Evolutionary conservation across 2,888 invertebrate species (phyloP), one percentile per base, ranked within the genome.

Genomic region (Hirtodrosophila cameraria): DNA sequence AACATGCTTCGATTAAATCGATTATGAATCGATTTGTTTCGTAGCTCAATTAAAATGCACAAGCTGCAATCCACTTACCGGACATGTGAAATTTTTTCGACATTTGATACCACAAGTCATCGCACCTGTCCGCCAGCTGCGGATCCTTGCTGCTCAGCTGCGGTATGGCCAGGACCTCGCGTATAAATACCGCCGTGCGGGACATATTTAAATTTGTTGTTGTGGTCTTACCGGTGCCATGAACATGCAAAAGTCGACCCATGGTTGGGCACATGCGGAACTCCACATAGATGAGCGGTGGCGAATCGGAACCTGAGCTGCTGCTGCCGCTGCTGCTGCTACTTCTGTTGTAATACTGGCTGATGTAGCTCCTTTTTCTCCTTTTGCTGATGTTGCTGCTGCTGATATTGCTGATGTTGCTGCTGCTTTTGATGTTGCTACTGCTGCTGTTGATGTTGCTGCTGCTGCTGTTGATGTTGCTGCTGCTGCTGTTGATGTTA

Each of bases 121-220:
- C 43, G 2, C 46, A 16, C n/a, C 63, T 53, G 2, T 0, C 4
- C 2, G 15, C 3, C 25, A 73, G 13, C 2, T 46, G 41, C 0
- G 43, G 20, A 0, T 60, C 33, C 33, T 55, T 68, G 11, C 60
- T 71, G 20, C 89, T 88, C 9, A 89, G 28, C 9, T 73, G 59
- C 0, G 88, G 88, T 28, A 88, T 64, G 9, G 85, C 75, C 77
- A 88, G 57, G 23, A 86, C 49, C 30, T 86, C 80, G 0, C 87
- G 82, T 48, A 88, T 86, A 25, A 89, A 72, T 3, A 52, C 9
- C 0, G 71, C 59, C 1, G 78, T 65, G 1, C 59, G 63, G 0
- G 35, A 2, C 84, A 83, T 86, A 2, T 58, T 55, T 1, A 88
- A 13, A 6, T 59, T 53, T 31, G 11, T 12, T 3, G 25, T 0